Base-by-base conservation (phyloP, 1,140 invertebrate species). In the silkworm (Bombyx mori) region DNA sequence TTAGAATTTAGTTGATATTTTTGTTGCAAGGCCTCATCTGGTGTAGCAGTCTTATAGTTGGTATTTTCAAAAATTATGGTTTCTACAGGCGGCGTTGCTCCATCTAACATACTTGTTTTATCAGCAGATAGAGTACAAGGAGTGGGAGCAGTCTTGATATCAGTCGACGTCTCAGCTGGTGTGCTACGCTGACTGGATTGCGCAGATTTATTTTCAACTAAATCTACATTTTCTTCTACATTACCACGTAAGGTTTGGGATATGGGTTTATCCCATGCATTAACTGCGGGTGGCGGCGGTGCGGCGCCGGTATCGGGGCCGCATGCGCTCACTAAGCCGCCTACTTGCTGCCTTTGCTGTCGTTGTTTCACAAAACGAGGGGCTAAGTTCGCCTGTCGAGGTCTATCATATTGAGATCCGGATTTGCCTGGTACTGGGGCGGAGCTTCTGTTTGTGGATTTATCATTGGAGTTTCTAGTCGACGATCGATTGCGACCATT, bases 31-130 rank as follows among this genome's bases (percentile, higher is more conserved):
- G 73, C 90, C 79, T 89, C 91, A 46, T 81, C 83, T 12, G 83
- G 82, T 69, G 74, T 91, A 72, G 81, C 80, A 57, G 92, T 91
- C 84, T 95, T 94, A 72, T 94, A 96, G 77, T 97, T 97, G 0
- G 95, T 97, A 80, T 97, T 97, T 77, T 97, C 96, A 77, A 97
- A 97, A 58, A 97, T 96, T 44, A 97, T 93, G 0, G 95, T 97
- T 73, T 96, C 93, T 10, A 96, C 94, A 1, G 95, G 94, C 1
- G 94, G 91, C 6, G 92, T 93, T 0, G 92, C 89, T 6, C 92
- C 92, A 77, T 95, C 93, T n/a, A 92, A 73, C 22, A 92, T 89
- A 55, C 89, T 89, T 69, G 58, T 84, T 75, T 88, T 90, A 66
- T 82, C 79, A 58, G 74, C 56, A 42, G 74, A 77, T 7, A 75